Evolutionary conservation across 2,888 invertebrate genomes (phyloP), one percentile per base, ranked within the genome.

Genomic region (Drosophila lutescens): DNA sequence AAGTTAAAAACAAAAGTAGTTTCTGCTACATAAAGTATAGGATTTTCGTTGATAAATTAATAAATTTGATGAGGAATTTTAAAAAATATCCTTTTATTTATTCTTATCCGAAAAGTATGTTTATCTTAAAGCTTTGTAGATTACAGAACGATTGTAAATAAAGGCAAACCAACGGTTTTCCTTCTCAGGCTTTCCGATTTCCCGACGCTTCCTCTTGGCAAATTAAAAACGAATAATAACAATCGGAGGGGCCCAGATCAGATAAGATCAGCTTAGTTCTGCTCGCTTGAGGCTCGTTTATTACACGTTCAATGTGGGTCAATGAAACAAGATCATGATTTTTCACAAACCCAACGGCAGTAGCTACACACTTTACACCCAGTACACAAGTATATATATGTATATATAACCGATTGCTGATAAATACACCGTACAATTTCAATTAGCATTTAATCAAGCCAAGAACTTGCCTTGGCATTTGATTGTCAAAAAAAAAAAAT

Each of bases 401-500:
- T 20, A 13, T 20, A 20, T 46, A 46, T 26, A 36, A 47, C 40
- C 30, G 53, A 36, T 55, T 66, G 55, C 66, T 73, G 67, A 56
- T 74, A 62, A 74, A 62, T 41, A 55, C 50, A 69, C 61, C 49
- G 55, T 57, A 56, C 63, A 62, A 56, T 69, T 59, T 74, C 74
- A 74, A 74, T 74, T 74, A 74, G 70, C 70, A 74, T 74, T 74
- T 74, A 74, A 74, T 74, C 62, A 74, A 63, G 63, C 56, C 47
- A 70, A 76, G 67, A 73, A 73, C 71, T 49, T 43, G 71, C 71
- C 69, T 71, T 71, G 71, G 71, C 71, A 56, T 71, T 71, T 71
- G 46, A 63, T 71, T 71, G 63, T 71, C 63, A 62, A 71, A 66
- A 47, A 53, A 63, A 44, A 56, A 43, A 65, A 44, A 51, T 53